phyloP scores from a whole-genome alignment of 2,797 vertebrate species.

The Anas bernieri region DNA sequence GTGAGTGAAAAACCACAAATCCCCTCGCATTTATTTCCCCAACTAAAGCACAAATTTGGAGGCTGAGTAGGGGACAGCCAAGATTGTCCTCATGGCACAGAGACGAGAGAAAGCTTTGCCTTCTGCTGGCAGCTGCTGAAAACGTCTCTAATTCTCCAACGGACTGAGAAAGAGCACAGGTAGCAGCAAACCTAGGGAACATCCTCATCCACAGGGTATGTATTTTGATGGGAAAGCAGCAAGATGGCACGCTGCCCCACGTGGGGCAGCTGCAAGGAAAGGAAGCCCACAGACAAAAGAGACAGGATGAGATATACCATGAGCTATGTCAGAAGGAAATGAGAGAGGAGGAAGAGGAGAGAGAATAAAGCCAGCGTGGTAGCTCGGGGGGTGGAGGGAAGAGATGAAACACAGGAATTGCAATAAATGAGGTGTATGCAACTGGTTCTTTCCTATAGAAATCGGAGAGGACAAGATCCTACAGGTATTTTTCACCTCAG shows the following conservation, averaged over 20 bases:
- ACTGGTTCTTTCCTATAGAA: conserved; percentile 14
- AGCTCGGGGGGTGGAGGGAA: not conserved
- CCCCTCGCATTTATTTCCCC: accelerated
- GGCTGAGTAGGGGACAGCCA: not conserved
- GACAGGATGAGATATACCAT: not conserved
- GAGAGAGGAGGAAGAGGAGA: not conserved
- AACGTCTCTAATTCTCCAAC: not conserved
- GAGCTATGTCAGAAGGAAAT: not conserved
- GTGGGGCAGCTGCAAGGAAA: not conserved
- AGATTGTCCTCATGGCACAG: not conserved
- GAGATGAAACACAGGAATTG: not conserved
- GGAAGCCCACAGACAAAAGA: not conserved
- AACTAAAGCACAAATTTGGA: not conserved
- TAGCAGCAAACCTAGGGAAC: not conserved
- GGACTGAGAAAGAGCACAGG: not conserved
- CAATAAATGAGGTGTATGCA: not conserved
- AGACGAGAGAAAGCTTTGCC: not conserved
- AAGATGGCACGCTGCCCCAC: not conserved
- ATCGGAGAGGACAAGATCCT: not conserved
- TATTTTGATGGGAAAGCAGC: not conserved
- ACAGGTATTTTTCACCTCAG: conserved; percentile 17
- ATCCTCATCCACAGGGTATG: not conserved
- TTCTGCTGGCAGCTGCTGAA: not conserved
- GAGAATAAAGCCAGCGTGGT: not conserved
- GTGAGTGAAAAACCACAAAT: not conserved